Conservation (phyloP, 2,113 vertebrate genomes). For the Calonectris borealis region DNA sequence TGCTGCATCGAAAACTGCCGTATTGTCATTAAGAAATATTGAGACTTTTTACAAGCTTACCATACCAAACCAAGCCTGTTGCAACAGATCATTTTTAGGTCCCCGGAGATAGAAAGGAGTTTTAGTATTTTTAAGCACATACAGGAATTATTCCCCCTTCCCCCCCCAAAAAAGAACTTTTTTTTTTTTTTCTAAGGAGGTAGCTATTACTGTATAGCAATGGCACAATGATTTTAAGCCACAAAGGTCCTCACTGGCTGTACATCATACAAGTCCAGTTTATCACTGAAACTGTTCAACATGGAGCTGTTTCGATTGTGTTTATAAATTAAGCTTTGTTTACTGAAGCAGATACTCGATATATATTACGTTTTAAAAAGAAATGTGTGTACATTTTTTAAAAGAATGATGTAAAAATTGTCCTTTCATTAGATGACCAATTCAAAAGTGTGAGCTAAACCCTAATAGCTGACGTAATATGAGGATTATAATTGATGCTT, state of each 20-base stretch:
- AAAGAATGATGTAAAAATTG: slow-evolving; percentile 75
- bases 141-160: slow-evolving; percentile 39
- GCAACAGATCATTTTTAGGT: slow-evolving; percentile 56
- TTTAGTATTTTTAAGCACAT: slow-evolving; percentile 71
- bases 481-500: slow-evolving; percentile 71
- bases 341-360: slow-evolving; percentile 71
- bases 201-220: slow-evolving; percentile 73
- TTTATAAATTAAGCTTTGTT: slow-evolving; percentile 78
- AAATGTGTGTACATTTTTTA: slow-evolving; percentile 79
- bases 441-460: slow-evolving; percentile 71
- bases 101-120: slow-evolving; percentile 43
- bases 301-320: slow-evolving; percentile 74
- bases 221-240: slow-evolving; percentile 72
- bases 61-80: slow-evolving; percentile 58
- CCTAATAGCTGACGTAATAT: slow-evolving; percentile 63
- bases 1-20: slow-evolving; percentile 67
- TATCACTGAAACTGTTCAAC: slow-evolving; percentile 74
- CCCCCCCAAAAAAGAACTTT: neutral
- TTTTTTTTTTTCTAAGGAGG: slow-evolving; percentile 55
- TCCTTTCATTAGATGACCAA: slow-evolving; percentile 71
- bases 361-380: slow-evolving; percentile 74
- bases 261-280: slow-evolving; percentile 68
- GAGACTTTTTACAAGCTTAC: slow-evolving; percentile 64
- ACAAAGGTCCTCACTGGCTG: slow-evolving; percentile 69
- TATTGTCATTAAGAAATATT: slow-evolving; percentile 28